phyloP scores from a whole-genome alignment of 2,888 invertebrate genomes.

The Adineta ricciae region DNA sequence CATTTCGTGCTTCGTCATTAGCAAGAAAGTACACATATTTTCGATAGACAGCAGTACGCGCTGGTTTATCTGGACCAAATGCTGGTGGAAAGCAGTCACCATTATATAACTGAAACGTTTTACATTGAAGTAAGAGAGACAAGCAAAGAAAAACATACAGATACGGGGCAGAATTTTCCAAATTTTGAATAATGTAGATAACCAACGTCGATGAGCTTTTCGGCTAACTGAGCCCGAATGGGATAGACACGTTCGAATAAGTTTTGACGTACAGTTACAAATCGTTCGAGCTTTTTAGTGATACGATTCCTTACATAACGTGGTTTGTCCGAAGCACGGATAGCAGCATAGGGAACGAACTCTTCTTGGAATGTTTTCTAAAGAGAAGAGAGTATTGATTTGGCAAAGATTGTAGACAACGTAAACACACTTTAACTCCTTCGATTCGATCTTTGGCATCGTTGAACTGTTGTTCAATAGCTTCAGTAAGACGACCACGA shows the following conservation, averaged over 20 bases:
- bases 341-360: constrained; percentile 42
- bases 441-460: constrained; percentile 46
- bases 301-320: constrained; percentile 46
- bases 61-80: constrained; percentile 38
- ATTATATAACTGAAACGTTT: constrained; percentile 45
- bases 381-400: not conserved
- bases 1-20: constrained; percentile 37
- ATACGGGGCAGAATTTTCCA: constrained; percentile 50
- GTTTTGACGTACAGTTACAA: constrained; percentile 39
- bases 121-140: no score
- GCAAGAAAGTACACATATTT: constrained; percentile 30
- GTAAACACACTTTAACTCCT: constrained; percentile 40
- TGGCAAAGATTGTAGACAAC: not conserved
- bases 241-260: constrained; percentile 49
- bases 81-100: constrained; percentile 48
- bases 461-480: not conserved
- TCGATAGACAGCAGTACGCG: constrained; percentile 28
- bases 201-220: constrained; percentile 43
- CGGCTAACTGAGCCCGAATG: constrained; percentile 43
- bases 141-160: constrained; percentile 41
- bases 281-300: constrained; percentile 29
- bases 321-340: constrained; percentile 45
- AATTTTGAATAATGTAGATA: constrained; percentile 49
- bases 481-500: constrained; percentile 38
- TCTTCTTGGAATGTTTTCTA: constrained; percentile 46